These are phyloP conservation scores for Lithophane ornitopus DNA, from an alignment of 2,888 invertebrate genomes.

Conservation along the genomic window DNA sequence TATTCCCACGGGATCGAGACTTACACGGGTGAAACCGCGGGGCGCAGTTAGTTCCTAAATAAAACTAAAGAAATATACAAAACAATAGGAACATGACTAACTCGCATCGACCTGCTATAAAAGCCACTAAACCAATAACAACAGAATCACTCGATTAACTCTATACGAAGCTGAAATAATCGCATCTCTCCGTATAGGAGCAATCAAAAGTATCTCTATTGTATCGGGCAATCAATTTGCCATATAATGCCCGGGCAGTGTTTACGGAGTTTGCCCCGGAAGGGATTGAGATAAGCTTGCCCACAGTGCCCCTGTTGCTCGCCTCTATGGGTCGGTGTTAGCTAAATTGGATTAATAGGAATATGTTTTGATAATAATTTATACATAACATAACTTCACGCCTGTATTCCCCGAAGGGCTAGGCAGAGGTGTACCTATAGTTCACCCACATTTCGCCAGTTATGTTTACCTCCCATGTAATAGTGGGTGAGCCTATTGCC, in stretches of 20 bases:
- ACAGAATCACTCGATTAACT: conserved; percentile 25
- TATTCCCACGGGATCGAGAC: no score
- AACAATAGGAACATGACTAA: neutral
- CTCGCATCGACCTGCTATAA: neutral
- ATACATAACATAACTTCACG: no score
- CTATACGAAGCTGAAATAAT: conserved; percentile 49
- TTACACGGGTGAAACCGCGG: no score
- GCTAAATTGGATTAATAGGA: conserved; percentile 41
- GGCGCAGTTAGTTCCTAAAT: no score
- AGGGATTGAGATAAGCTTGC: conserved; percentile 52
- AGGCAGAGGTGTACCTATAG: no score
- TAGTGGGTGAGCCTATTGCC: no score
- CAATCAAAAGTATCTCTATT: conserved; percentile 57
- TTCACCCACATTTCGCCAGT: no score
- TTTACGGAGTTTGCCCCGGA: conserved; percentile 59
- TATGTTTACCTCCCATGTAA: no score
- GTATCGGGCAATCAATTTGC: conserved; percentile 64
- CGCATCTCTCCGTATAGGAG: conserved; percentile 30
- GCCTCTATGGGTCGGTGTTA: conserved; percentile 2
- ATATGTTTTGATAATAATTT: conserved; percentile 26
- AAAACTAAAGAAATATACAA: neutral
- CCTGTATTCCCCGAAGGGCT: no score
- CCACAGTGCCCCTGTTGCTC: conserved; percentile 37
- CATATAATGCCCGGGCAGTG: conserved; percentile 46
- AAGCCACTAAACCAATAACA: conserved; percentile 23